Evolutionary conservation across 2,113 vertebrate species (phyloP), one percentile per base, ranked within the genome.

Genomic region (Dromaius novaehollandiae): DNA sequence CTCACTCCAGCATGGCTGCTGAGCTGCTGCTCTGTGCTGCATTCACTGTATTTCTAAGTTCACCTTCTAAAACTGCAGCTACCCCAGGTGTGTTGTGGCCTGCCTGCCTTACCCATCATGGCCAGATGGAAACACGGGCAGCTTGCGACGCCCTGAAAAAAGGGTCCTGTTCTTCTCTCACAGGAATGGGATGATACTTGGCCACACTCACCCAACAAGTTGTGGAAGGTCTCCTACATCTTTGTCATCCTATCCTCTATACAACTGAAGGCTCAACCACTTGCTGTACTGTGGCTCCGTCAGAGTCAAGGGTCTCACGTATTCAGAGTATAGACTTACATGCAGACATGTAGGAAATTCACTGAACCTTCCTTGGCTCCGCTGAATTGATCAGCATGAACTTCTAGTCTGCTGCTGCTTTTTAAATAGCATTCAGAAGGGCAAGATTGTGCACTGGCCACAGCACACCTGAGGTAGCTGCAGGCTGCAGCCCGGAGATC

Each of bases 71-170:
- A 82, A 61, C 6, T 32, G 36, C 32, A 48, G 42, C 34, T 64
- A 30, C 16, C 4, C 14, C 10, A 19, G 17, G 53, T 2, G 16
- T 0, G 1, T 22, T 68, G 51, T 14, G 40, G 40, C 16, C 63
- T 65, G 28, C 40, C 38, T 51, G 22, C n/a, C 9, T 89, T 53
- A 40, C 0, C 1, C 15, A 19, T 24, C 1, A 7, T 32, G 55
- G 63, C n/a, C 40, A 64, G 25, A 40, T 80, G 58, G 65, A 11
- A 13, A 70, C 63, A 25, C 13, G 42, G 68, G 68, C 42, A 74
- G 69, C 30, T 64, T 60, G 58, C 2, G 1, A 32, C 34, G 53
- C 15, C 15, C 64, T 53, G 22, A 36, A 38, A 80, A 87, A 58
- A 87, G 9, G 2, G 38, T 77, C 34, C 15, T 34, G 40, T 13